Base-by-base conservation (phyloP, 2,113 vertebrate genomes). In the Oplegnathus fasciatus region DNA sequence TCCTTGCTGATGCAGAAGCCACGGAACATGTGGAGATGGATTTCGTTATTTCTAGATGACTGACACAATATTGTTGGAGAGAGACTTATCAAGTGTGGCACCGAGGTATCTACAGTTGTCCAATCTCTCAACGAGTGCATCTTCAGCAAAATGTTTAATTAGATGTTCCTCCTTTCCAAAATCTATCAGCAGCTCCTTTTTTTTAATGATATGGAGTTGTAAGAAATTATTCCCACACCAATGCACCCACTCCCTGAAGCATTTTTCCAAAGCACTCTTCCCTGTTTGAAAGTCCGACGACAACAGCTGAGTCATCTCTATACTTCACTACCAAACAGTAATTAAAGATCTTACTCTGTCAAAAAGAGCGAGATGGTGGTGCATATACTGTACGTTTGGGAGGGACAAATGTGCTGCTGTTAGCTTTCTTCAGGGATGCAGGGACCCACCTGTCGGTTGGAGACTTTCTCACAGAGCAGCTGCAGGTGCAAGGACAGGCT, bases 241-340 rank as follows among this genome's bases (percentile, higher is more conserved):
- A 46, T 62, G 71, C 77, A 52, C 55, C 24, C 57, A 17, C 48
- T 75, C n/a, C 54, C 37, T 65, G 34, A 28, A 57, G 40, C n/a
- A 0, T 54, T 83, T 64, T 40, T 57, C 57, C 42, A 26, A 66
- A 78, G 74, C 30, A 5, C 54, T 60, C 52, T 22, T 4, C 37
- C n/a, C 37, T 55, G 28, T 78, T 70, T 67, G n/a, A 73, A 73
- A 79, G 48, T 54, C 44, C 80, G 34, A 58, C 30, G 13, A 75
- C 70, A 82, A 62, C n/a, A 55, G 79, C 87, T 81, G 82, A 87
- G 76, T 89, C 85, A 89, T 83, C 82, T 74, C 34, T 64, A 6
- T 28, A 46, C 60, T 75, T 62, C n/a, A 52, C 67, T 22, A 65
- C 72, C 52, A 65, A 64, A 77, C 62, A 57, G 75, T 66, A 57